phyloP scores from a whole-genome alignment of 2,888 invertebrate genomes.

The Eristalis tenax region DNA sequence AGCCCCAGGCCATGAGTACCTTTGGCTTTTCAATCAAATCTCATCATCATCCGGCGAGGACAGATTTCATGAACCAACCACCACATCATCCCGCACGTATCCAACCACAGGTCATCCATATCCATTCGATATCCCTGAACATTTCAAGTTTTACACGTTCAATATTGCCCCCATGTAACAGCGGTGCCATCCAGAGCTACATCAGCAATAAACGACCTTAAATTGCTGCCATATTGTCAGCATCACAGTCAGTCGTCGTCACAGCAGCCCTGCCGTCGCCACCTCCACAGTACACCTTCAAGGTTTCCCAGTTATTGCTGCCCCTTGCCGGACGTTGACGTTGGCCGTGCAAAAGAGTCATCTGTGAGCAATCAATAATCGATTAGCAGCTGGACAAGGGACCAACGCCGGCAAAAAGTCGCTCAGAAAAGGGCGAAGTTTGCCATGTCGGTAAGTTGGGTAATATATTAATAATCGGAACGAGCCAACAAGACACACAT shows the following conservation, averaged over 20 bases:
- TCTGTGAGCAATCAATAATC: conserved; percentile 71
- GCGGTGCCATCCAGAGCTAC: conserved; percentile 52
- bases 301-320: conserved; percentile 46
- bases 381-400: conserved; percentile 68
- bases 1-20: background rate
- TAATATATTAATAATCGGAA: conserved; percentile 72
- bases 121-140: conserved; percentile 5
- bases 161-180: conserved; percentile 55
- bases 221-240: conserved; percentile 70
- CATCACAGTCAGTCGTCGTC: conserved; percentile 56
- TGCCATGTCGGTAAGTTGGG: conserved; percentile 67
- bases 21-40: background rate
- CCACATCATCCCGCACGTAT: background rate
- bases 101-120: background rate
- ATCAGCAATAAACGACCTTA: conserved; percentile 70
- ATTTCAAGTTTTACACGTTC: conserved; percentile 63
- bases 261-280: background rate
- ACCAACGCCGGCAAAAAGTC: conserved; percentile 27
- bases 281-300: conserved; percentile 50
- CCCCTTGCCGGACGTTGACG: conserved; percentile 25
- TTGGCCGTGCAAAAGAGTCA: conserved; percentile 53
- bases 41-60: background rate
- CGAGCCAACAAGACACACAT: conserved; percentile 63
- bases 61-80: background rate
- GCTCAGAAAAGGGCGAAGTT: conserved; percentile 56